Conservation (phyloP, 2,797 vertebrate genomes). For the Aeoliscus strigatus region DNA sequence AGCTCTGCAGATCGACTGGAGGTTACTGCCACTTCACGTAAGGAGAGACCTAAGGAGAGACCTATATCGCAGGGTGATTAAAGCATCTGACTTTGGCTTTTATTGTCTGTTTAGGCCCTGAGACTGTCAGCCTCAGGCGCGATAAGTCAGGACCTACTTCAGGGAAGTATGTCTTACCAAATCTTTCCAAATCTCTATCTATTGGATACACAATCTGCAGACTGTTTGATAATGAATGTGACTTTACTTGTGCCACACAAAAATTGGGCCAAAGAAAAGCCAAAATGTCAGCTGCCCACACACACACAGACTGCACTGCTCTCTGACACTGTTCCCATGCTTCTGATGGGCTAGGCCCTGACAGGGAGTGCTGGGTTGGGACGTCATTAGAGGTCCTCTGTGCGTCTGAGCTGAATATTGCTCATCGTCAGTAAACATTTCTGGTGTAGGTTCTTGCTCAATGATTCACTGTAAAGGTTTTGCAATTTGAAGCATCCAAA, state of each 20-base stretch:
- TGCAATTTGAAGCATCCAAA: too few species aligned
- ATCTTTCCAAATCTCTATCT: too few species aligned
- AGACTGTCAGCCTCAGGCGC: slow-evolving; percentile 3
- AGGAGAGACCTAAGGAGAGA: slow-evolving; percentile 40
- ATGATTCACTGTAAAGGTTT: too few species aligned
- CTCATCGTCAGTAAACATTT: too few species aligned
- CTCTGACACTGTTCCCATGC: slow-evolving; percentile 32
- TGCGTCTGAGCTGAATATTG: too few species aligned
- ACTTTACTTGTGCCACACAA: slow-evolving; percentile 3
- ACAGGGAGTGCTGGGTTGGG: slow-evolving; percentile 22
- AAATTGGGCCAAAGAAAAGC: slow-evolving; percentile 18
- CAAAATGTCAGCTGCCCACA: slow-evolving; percentile 43
- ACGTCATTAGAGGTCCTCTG: slow-evolving; percentile 35
- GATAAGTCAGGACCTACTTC: slow-evolving; percentile 13
- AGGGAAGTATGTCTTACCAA: background rate
- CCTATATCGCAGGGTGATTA: slow-evolving; percentile 42
- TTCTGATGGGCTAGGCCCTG: slow-evolving; percentile 22
- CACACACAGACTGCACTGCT: slow-evolving; percentile 1
- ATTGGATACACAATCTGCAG: too few species aligned
- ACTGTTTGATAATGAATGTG: slow-evolving; percentile 9
- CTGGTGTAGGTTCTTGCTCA: too few species aligned
- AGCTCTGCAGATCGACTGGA: slow-evolving; percentile 59
- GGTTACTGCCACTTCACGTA: slow-evolving; percentile 60
- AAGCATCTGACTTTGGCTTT: slow-evolving; percentile 7
- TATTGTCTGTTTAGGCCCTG: slow-evolving; percentile 2